These are phyloP conservation scores for Ectemnius cavifrons DNA, from an alignment of 2,888 invertebrate genomes.

Conservation along the genomic window DNA sequence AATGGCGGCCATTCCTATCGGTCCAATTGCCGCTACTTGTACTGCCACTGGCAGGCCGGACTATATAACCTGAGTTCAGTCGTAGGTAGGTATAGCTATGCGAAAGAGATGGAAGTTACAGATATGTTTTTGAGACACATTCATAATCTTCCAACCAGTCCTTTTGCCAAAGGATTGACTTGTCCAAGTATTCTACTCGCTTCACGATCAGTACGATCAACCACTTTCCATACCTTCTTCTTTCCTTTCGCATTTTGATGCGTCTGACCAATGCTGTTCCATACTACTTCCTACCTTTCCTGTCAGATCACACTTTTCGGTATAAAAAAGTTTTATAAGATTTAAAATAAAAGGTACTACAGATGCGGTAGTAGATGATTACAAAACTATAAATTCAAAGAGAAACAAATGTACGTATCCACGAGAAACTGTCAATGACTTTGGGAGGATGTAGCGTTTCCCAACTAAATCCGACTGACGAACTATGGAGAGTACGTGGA, in stretches of 20 bases:
- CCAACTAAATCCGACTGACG: neutral
- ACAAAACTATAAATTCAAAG: no score
- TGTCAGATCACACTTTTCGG: no score
- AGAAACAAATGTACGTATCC: no score
- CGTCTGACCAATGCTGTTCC: no score
- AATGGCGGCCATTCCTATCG: constrained; percentile 67
- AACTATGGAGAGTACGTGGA: no score
- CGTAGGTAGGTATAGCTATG: constrained; percentile 62
- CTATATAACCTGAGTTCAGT: constrained; percentile 54
- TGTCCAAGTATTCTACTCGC: constrained; percentile 23
- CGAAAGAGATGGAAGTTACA: constrained; percentile 69
- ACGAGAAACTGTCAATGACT: no score
- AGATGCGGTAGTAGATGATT: no score
- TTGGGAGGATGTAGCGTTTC: neutral
- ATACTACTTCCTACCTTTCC: no score
- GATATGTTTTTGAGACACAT: constrained; percentile 65
- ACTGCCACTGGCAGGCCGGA: constrained; percentile 61
- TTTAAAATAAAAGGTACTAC: no score
- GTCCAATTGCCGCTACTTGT: constrained; percentile 58
- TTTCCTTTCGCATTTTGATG: no score
- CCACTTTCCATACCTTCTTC: no score
- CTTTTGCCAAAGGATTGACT: constrained; percentile 13
- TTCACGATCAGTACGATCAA: neutral
- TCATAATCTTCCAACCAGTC: constrained; percentile 44
- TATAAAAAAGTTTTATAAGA: no score